Percentiles rank a stretch among this genome's conserved stretches.
phyloP scores from a whole-genome alignment of 2,797 vertebrate species.

The Nyctibius grandis region DNA sequence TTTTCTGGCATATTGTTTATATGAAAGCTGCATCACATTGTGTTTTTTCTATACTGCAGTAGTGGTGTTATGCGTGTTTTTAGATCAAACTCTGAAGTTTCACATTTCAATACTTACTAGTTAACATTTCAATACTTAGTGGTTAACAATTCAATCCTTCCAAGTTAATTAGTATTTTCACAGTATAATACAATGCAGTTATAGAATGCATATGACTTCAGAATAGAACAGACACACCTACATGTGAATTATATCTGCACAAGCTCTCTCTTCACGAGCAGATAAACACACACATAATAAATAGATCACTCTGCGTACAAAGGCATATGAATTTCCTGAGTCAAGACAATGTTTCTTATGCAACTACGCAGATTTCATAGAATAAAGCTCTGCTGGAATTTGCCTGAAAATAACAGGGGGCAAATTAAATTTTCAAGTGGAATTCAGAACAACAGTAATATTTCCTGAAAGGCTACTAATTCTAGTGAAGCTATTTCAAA shows the following conservation, averaged over 20 bases:
- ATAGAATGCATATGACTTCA: neutral
- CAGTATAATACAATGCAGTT: neutral
- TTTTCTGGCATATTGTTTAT: neutral
- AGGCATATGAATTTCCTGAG: neutral
- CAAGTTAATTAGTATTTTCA: neutral
- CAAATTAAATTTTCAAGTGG: conserved; percentile 70
- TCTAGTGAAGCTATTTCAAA: conserved; percentile 62
- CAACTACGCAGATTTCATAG: conserved; percentile 23
- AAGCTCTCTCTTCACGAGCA: neutral
- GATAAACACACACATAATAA: neutral
- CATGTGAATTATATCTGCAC: neutral
- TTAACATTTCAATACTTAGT: neutral
- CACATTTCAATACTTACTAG: neutral
- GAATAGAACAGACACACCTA: neutral
- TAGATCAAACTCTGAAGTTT: neutral
- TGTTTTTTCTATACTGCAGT: neutral
- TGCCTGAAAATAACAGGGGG: conserved; percentile 67
- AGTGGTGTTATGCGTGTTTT: neutral
- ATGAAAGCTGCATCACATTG: neutral
- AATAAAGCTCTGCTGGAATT: conserved; percentile 66
- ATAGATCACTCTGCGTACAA: neutral
- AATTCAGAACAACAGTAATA: conserved; percentile 73
- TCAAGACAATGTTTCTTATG: neutral
- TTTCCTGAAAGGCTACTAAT: conserved; percentile 68
- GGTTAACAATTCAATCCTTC: neutral